Base-by-base conservation (phyloP, 2,113 vertebrate genomes). In the Parotia lawesii region DNA sequence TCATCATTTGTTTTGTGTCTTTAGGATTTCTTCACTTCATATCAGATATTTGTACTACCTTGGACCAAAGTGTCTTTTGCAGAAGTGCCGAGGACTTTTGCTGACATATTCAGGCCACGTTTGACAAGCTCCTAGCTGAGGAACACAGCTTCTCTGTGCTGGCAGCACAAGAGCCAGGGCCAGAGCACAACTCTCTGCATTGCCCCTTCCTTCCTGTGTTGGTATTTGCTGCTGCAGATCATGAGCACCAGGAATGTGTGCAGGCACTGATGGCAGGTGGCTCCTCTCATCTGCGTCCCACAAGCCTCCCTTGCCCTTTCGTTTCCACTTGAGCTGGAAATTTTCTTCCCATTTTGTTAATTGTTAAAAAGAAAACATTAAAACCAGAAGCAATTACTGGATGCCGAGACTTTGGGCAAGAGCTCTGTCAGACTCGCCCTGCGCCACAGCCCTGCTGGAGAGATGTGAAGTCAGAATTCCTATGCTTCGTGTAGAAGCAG, bases 21-120 rank as follows among this genome's bases (percentile, higher is more conserved):
- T 79, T 23, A 75, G 28, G 44, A 94, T 95, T 95, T 97, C 94
- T 95, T 95, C 82, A 96, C 67, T 69, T 85, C 23, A 2, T 79
- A 90, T 56, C 87, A 74, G 89, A 2, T 76, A 73, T 28, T 73
- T 93, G 44, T 56, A 60, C 22, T 64, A 81, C 48, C 72, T 67
- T 1, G 8, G 71, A 81, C 47, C 85, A 85, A 82, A 73, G 16
- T 25, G 17, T 37, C 85, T 40, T 80, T 75, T 92, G 58, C 66
- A 91, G 66, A 74, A 81, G 42, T 2, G 10, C 62, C 69, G 65
- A 65, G 33, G 54, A 66, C 56, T 75, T 79, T 11, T 66, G 58
- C 44, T 83, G 48, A 66, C 38, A 54, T 57, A 64, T 29, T 45
- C 45, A 82, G 85, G 48, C 11, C 33, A n/a, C 50, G 29, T 28